Evolutionary conservation across 2,113 vertebrate genomes (phyloP), one percentile per base, ranked within the genome.

Genomic region (Microtus oregoni): DNA sequence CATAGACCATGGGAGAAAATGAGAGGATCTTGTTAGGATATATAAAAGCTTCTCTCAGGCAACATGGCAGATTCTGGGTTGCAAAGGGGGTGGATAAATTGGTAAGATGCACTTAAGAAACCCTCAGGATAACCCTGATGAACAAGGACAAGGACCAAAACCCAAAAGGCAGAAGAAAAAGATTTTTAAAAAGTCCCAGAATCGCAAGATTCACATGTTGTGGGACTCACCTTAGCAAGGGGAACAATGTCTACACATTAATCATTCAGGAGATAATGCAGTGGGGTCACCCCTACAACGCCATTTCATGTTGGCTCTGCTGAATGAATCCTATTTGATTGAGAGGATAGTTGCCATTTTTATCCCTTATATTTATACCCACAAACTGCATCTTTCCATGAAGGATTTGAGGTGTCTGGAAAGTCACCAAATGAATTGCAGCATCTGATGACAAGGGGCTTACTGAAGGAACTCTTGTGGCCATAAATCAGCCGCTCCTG

Each of bases 291-390:
- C 7, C 94, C 61, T 13, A 94, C 63, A 77, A 81, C 86, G 22
- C 70, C 77, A 61, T 22, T 92, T 91, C 76, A 73, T 68, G 65
- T 92, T 73, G 52, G n/a, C 75, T 73, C 20, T 30, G 61, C 72
- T 86, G 72, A 96, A 92, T 88, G 94, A 96, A 70, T 35, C 28
- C 19, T 44, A 75, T 52, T 93, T 52, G 41, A 7, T 17, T 73
- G 41, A 65, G 96, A 97, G 89, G 77, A 89, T 89, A 95, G 50
- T 88, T 72, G 88, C 76, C 97, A 94, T 97, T 97, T 98, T 95
- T 94, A 94, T 90, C 87, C 70, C 72, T 91, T 94, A 63, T 96
- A 92, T 97, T 96, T 97, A 86, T 92, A 92, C 32, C 55, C 72
- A 94, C 50, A 35, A 95, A 83, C 91, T 44, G 75, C 55, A 20